Conservation (phyloP, 2,113 vertebrate genomes). For the Elephas maximus region DNA sequence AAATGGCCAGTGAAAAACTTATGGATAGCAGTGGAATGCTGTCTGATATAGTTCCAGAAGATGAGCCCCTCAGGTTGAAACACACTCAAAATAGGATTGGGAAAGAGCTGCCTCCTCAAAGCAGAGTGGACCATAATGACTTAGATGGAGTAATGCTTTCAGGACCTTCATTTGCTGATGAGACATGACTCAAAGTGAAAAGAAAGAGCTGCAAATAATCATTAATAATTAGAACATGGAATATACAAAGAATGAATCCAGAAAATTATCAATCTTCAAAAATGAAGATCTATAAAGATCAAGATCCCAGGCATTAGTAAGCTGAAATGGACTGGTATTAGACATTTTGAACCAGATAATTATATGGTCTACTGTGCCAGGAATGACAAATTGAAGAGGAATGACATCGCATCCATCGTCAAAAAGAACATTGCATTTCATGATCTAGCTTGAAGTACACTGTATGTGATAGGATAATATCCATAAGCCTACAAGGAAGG, state of each 20-base stretch:
- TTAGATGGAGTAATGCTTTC: not conserved
- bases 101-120: not conserved
- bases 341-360: not conserved
- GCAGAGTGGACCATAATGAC: not conserved
- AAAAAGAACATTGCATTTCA: no score
- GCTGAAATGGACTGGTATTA: not conserved
- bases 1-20: no score
- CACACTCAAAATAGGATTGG: not conserved
- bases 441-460: not conserved
- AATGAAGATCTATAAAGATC: not conserved
- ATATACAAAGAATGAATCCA: not conserved
- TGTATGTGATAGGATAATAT: not conserved
- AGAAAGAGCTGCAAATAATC: not conserved
- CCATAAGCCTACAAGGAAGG: not conserved
- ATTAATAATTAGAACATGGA: not conserved
- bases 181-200: not conserved
- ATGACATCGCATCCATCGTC: not conserved
- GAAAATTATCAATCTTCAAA: not conserved
- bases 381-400: not conserved
- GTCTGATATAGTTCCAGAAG: no score
- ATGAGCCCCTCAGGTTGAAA: no score
- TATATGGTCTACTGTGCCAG: not conserved
- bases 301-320: not conserved
- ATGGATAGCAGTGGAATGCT: no score
- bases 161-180: not conserved